Evolutionary conservation across 1,140 invertebrate genomes (phyloP), one percentile per base, ranked within the genome.

Genomic region (Leptinotarsa texana): DNA sequence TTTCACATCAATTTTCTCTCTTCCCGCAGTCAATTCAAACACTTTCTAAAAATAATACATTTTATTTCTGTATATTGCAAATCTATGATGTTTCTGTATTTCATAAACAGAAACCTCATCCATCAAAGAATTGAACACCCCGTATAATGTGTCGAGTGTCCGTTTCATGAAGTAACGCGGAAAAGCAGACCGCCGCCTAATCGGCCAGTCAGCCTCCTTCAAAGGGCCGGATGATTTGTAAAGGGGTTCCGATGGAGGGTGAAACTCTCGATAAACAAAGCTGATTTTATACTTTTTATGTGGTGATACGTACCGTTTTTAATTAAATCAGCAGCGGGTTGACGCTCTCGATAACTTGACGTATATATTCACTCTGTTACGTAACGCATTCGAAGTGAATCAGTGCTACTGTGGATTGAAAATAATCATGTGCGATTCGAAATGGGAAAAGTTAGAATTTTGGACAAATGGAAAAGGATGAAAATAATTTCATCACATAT

Each of bases 241-340:
- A 57, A 57, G n/a, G 51, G 51, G 51, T 57, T 57, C 17, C n/a
- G 51, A 57, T 57, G 51, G 51, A 57, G 51, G 51, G 51, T 57
- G 51, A 57, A 57, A 18, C 51, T 57, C 51, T 57, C 51, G 51
- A 57, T 57, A 57, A 57, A 57, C 51, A 57, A 57, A 57, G 51
- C 51, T 18, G 51, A 57, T 57, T 57, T 57, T 57, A 57, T 57
- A 57, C 51, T 57, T 57, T 57, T 57, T 57, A 57, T 57, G 51
- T 57, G 51, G 51, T 57, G 51, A 57, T 57, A 57, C 51, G 51
- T 57, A 57, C 51, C 51, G 51, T n/a, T 57, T 57, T 57, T 57
- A 57, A 57, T 57, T 57, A 57, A 57, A 57, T 57, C 51, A 57
- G 51, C n/a, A 15, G 51, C 51, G 51, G 51, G n/a, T 57, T 57